Evolutionary conservation across 2,888 invertebrate genomes (phyloP).

Genomic region (Tillus elongatus): DNA sequence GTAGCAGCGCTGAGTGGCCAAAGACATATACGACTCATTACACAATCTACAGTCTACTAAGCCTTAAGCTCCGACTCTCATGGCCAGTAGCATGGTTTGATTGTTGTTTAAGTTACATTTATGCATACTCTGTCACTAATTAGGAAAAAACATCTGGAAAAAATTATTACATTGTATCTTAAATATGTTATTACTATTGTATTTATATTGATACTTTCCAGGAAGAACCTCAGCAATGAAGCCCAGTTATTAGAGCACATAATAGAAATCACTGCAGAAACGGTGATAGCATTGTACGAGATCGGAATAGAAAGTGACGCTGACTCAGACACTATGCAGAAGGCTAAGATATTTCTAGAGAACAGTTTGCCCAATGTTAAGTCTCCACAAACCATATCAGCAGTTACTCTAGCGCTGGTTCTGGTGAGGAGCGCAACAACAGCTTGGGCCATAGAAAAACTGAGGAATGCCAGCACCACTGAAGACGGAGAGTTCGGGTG

Average conservation of each 20-base stretch:
- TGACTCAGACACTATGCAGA: conserved; percentile 41
- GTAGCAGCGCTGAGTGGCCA: too few relatives aligned
- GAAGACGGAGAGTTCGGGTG: conserved; percentile 62
- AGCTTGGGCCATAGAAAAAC: conserved; percentile 49
- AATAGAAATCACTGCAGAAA: conserved; percentile 55
- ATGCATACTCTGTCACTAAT: too few relatives aligned
- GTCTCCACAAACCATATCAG: conserved; percentile 51
- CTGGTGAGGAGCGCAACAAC: conserved; percentile 42
- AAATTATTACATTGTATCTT: too few relatives aligned
- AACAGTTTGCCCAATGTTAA: conserved; percentile 48
- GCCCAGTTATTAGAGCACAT: conserved; percentile 47
- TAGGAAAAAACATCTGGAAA: too few relatives aligned
- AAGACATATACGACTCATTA: too few relatives aligned
- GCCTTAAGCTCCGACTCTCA: too few relatives aligned
- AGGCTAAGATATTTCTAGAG: conserved; percentile 51
- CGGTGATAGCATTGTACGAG: conserved; percentile 51
- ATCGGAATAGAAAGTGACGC: conserved; percentile 42
- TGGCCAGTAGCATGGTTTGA: too few relatives aligned
- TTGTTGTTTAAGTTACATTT: too few relatives aligned
- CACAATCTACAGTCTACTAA: too few relatives aligned
- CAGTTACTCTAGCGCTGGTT: conserved; percentile 51
- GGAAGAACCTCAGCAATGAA: conserved; percentile 43
- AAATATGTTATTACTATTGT: too few relatives aligned
- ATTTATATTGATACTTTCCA: too few relatives aligned
- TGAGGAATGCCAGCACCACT: conserved; percentile 53